phyloP scores from a whole-genome alignment of 2,797 vertebrate species.

The Telmatherina bonti region DNA sequence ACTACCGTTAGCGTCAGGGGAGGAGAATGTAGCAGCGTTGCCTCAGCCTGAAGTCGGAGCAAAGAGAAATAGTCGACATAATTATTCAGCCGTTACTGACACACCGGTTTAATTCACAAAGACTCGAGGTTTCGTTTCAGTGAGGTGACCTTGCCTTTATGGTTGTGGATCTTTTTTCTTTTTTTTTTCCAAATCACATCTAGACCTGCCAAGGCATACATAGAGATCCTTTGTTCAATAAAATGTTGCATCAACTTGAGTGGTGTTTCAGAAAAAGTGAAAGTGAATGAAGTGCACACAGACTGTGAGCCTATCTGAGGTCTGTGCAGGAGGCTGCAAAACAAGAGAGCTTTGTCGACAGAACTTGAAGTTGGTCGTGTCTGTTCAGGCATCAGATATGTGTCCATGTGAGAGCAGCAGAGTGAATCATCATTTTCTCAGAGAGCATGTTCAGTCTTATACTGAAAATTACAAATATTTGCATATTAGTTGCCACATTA shows the following conservation, averaged over 20 bases:
- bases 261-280: slow-evolving; percentile 43
- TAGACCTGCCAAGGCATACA: slow-evolving; percentile 52
- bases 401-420: slow-evolving; percentile 56
- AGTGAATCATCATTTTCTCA: slow-evolving; percentile 20
- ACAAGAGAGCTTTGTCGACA: slow-evolving; percentile 54
- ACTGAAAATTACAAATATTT: slow-evolving; percentile 9
- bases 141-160: slow-evolving; percentile 61
- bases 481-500: slow-evolving; percentile 44
- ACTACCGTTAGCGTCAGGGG: slow-evolving; percentile 54
- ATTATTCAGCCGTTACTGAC: slow-evolving; percentile 57
- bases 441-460: no score
- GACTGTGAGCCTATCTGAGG: slow-evolving; percentile 62
- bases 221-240: slow-evolving; percentile 63
- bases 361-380: slow-evolving; percentile 51
- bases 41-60: slow-evolving; percentile 39
- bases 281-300: slow-evolving; percentile 53
- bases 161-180: slow-evolving; percentile 45
- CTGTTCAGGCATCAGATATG: slow-evolving; percentile 50
- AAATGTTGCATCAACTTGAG: slow-evolving; percentile 53
- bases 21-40: slow-evolving; percentile 57
- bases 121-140: slow-evolving; percentile 38
- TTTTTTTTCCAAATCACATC: slow-evolving; percentile 38
- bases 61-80: slow-evolving; percentile 38
- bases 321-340: slow-evolving; percentile 57
- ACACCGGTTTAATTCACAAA: slow-evolving; percentile 33